Evolutionary conservation across 2,797 vertebrate genomes (phyloP).

Genomic region (Pogoniulus pusillus): DNA sequence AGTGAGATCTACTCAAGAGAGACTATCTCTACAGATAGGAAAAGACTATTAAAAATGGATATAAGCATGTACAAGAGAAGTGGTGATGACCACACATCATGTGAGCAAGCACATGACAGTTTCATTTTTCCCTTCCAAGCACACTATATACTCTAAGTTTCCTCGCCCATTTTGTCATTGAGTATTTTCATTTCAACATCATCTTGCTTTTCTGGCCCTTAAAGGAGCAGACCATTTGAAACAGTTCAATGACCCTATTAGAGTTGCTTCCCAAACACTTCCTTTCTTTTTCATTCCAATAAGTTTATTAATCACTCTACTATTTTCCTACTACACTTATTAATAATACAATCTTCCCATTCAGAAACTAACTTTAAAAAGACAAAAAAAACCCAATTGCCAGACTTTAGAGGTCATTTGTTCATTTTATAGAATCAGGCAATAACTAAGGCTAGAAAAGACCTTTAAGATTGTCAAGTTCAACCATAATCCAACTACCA

Average conservation of each 20-base stretch:
- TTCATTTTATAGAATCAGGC: not conserved
- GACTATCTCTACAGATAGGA: not conserved
- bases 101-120: not conserved
- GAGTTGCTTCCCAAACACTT: not conserved
- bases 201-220: not conserved
- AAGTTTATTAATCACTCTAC: not conserved
- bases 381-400: not conserved
- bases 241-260: not conserved
- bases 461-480: no score
- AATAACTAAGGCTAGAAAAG: no score
- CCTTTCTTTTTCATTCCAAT: not conserved
- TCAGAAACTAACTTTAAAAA: not conserved
- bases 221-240: not conserved
- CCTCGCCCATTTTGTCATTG: not conserved
- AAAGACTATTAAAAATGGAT: not conserved
- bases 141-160: not conserved
- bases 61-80: not conserved
- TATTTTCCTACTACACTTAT: not conserved
- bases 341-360: not conserved
- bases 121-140: not conserved
- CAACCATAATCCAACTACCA: no score
- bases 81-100: not conserved
- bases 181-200: not conserved
- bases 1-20: no score
- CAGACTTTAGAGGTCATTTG: not conserved